Evolutionary conservation across 2,797 vertebrate species (phyloP).

Genomic region (Chelidonichthys spinosus): DNA sequence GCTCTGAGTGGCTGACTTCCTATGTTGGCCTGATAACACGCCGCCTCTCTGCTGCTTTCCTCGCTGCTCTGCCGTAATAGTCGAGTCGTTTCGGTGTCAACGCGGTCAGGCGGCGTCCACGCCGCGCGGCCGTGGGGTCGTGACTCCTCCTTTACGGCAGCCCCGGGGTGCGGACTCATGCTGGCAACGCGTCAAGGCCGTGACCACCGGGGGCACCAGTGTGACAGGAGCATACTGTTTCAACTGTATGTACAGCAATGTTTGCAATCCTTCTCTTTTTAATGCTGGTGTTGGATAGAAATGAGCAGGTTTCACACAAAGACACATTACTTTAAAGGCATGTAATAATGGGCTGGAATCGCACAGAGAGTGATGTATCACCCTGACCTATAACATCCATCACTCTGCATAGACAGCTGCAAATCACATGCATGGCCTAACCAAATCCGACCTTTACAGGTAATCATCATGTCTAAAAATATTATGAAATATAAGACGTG

Average conservation of each 20-base stretch:
- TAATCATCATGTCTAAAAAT: constrained; percentile 41
- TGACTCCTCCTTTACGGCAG: constrained; percentile 10
- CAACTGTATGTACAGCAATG: neutral
- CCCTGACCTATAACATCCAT: constrained; percentile 48
- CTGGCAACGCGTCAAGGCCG: constrained; percentile 47
- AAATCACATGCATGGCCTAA: constrained; percentile 58
- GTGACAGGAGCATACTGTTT: constrained; percentile 16
- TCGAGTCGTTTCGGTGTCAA: constrained; percentile 58
- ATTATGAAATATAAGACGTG: constrained; percentile 8
- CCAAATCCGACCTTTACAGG: constrained; percentile 56
- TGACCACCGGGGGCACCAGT: constrained; percentile 13
- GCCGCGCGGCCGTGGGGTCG: constrained; percentile 42
- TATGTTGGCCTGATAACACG: constrained; percentile 62
- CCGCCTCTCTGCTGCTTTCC: constrained; percentile 37
- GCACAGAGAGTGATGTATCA: constrained; percentile 56
- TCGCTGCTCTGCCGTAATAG: constrained; percentile 31
- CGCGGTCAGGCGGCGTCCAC: constrained; percentile 34
- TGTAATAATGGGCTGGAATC: constrained; percentile 48
- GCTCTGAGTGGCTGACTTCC: constrained; percentile 57
- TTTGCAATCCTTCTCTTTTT: neutral
- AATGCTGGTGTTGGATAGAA: constrained; percentile 30
- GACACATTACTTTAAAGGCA: constrained; percentile 64
- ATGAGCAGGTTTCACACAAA: constrained; percentile 55
- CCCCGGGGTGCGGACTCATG: constrained; percentile 10
- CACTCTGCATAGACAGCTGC: constrained; percentile 45